Conservation (phyloP, 2,113 vertebrate genomes). For the Eudyptes chrysolophus region DNA sequence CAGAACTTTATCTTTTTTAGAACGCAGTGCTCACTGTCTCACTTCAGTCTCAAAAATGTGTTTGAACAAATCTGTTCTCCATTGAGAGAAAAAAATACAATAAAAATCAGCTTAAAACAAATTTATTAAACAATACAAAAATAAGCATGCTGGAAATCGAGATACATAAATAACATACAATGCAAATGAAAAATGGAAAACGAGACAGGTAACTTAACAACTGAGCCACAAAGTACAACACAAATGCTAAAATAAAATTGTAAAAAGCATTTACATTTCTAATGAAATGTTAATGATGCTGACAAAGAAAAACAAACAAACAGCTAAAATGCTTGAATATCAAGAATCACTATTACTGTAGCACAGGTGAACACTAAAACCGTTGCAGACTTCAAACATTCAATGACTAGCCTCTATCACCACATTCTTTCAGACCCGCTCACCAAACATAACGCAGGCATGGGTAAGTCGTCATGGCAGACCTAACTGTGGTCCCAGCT, state of each 20-base stretch:
- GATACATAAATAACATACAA: conserved; percentile 83
- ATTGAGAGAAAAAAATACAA: conserved; percentile 67
- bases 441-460: not conserved
- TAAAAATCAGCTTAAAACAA: conserved; percentile 81
- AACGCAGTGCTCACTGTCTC: not conserved
- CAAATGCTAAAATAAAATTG: conserved; percentile 75
- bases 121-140: conserved; percentile 86
- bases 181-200: conserved; percentile 77
- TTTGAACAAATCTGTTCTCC: conserved; percentile 39
- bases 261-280: conserved; percentile 79
- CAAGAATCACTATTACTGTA: conserved; percentile 74
- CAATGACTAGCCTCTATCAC: not conserved
- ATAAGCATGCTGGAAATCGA: conserved; percentile 74
- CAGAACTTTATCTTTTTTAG: not conserved
- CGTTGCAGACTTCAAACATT: conserved; percentile 32
- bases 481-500: not conserved
- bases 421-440: not conserved
- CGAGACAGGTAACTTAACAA: conserved; percentile 76
- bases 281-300: conserved; percentile 79
- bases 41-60: not conserved
- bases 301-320: conserved; percentile 65
- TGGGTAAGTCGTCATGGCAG: fast-evolving
- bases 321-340: conserved; percentile 82
- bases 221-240: conserved; percentile 67
- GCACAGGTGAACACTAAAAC: conserved; percentile 71